Evolutionary conservation across 2,113 vertebrate species (phyloP), one percentile per base, ranked within the genome.

Genomic region (Hippolais icterina): DNA sequence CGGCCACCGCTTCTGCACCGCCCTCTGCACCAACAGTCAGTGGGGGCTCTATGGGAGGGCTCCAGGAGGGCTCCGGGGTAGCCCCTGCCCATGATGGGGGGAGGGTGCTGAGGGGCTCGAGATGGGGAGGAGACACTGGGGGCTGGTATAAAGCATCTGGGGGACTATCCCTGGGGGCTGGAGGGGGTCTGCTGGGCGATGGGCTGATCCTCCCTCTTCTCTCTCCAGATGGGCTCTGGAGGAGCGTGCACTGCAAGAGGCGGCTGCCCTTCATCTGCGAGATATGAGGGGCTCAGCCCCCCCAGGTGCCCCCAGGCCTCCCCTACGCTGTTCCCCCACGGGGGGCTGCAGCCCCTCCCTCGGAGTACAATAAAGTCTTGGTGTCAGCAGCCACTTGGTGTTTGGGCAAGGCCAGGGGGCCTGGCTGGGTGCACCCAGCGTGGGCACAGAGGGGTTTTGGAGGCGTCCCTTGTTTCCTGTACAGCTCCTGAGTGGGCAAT

Each of bases 301-400:
- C 2, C 12, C 1, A 5, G 12, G 10, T 16, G 17, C 3, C 59
- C 42, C 31, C 5, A 3, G 50, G 15, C 5, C n/a, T 29, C 24
- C 53, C 9, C 24, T 12, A 13, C 15, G 3, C 52, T 22, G 42
- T 23, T 22, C 39, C 47, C 24, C 8, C 41, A 15, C 0, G 3
- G 17, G 49, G 33, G n/a, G 31, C 37, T 23, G 39, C 21, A 52
- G 3, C 25, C 16, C n/a, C 20, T n/a, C 33, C 20, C 24, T 75
- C 0, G 0, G n/a, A 47, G 20, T 10, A 47, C n/a, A 89, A 41
- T 89, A 89, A 89, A 89, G 16, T 41, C 53, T 21, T 31, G 54
- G 29, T 31, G 39, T 41, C 53, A 68, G 78, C 61, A 75, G 3
- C 4, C 53, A n/a, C 39, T 25, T 15, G 53, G 39, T 41, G 24